Evolutionary conservation across 2,113 vertebrate species (phyloP).

Genomic region (Stegostoma tigrinum): DNA sequence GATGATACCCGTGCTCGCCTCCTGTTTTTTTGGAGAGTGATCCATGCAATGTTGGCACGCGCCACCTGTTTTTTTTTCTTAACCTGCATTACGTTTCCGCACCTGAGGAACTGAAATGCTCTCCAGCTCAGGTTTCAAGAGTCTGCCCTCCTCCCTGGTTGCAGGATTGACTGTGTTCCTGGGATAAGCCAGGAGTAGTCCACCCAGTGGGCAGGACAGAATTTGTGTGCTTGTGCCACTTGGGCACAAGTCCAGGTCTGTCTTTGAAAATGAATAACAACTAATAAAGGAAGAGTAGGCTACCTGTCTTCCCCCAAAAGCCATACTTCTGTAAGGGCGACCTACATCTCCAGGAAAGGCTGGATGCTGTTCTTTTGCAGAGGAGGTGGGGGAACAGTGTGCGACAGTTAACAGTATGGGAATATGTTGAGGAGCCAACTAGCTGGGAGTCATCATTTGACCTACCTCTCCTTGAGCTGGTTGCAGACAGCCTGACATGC

Average conservation of each 20-base stretch:
- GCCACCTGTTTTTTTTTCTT: not conserved
- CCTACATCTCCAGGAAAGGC: too few relatives aligned
- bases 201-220: slow-evolving; percentile 45
- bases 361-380: too few relatives aligned
- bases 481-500: not conserved
- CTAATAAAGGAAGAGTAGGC: too few relatives aligned
- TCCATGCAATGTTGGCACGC: not conserved
- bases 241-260: not conserved
- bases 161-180: slow-evolving; percentile 51
- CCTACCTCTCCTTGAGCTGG: not conserved
- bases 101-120: too few relatives aligned
- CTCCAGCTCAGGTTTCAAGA: slow-evolving; percentile 53
- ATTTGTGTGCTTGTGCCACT: not conserved
- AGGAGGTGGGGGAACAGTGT: too few relatives aligned
- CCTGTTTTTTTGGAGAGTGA: not conserved
- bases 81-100: not conserved
- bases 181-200: slow-evolving; percentile 47
- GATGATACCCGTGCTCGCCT: too few relatives aligned
- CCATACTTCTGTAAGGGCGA: too few relatives aligned
- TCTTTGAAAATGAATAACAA: too few relatives aligned
- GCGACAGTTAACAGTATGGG: not conserved
- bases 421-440: not conserved
- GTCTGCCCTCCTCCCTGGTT: slow-evolving; percentile 79
- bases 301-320: too few relatives aligned
- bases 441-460: not conserved